These are phyloP conservation scores for Petrocephalus microphthalmus DNA, from an alignment of 2,113 vertebrate species.

Conservation along the genomic window DNA sequence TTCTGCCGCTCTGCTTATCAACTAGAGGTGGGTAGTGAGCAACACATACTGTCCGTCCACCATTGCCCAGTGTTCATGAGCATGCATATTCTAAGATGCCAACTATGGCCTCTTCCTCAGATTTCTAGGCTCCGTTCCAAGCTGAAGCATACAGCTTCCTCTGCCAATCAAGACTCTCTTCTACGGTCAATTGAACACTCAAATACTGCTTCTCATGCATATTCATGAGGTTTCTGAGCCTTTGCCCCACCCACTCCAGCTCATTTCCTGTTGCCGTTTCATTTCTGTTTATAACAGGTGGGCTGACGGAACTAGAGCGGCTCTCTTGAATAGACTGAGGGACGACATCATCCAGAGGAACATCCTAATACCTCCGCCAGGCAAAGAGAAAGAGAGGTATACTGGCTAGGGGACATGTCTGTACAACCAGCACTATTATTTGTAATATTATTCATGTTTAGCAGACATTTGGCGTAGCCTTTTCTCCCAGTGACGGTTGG, in stretches of 20 bases:
- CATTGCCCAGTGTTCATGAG: not conserved
- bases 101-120: not conserved
- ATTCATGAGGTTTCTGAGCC: not conserved
- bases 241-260: not conserved
- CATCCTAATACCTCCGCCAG: conserved; percentile 15
- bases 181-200: not conserved
- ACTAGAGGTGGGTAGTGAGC: not conserved
- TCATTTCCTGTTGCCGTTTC: not conserved
- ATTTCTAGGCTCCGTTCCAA: not conserved
- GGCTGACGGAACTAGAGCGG: conserved; percentile 28
- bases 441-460: not conserved
- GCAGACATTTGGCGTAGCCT: not conserved
- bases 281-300: conserved; percentile 36
- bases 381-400: conserved; percentile 46
- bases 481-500: too few relatives aligned
- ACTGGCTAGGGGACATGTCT: not conserved
- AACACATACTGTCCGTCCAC: not conserved
- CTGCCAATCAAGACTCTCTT: not conserved
- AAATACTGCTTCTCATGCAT: not conserved
- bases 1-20: not conserved
- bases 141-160: not conserved
- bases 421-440: not conserved
- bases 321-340: conserved; percentile 52
- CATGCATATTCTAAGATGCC: not conserved
- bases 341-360: conserved; percentile 47